These are phyloP conservation scores for Tolypeutes matacus DNA, from an alignment of 2,797 vertebrate genomes.

Conservation along the genomic window DNA sequence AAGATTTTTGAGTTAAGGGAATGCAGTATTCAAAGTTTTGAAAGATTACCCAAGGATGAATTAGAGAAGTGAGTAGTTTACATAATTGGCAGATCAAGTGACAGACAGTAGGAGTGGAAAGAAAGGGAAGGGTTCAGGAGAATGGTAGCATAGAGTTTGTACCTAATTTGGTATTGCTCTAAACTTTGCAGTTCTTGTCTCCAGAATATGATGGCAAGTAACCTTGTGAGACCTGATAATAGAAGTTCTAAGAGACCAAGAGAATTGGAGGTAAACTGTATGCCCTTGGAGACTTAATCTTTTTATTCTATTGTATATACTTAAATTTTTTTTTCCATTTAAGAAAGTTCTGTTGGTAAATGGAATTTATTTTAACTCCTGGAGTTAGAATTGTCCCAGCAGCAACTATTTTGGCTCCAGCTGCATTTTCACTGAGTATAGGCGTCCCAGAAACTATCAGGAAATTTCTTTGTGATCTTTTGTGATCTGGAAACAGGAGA, in stretches of 20 bases:
- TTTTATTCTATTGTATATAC: background rate
- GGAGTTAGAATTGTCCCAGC: background rate
- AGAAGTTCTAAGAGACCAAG: constrained; percentile 79
- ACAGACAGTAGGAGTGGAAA: background rate
- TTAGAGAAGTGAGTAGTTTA: constrained; percentile 14
- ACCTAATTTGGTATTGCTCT: constrained; percentile 42
- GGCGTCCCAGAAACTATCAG: constrained; percentile 28
- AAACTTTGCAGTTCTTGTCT: constrained; percentile 45
- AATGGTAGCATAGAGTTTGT: background rate
- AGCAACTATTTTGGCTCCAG: constrained; percentile 3
- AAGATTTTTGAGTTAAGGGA: background rate
- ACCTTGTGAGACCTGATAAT: constrained; percentile 74
- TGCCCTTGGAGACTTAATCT: background rate
- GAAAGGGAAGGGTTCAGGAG: constrained; percentile 5
- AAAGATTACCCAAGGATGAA: background rate
- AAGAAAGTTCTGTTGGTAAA: background rate
- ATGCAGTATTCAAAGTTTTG: constrained; percentile 39
- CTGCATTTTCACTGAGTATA: constrained; percentile 37
- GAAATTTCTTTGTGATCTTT: constrained; percentile 47
- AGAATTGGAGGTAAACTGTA: constrained; percentile 77
- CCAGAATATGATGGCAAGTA: constrained; percentile 68
- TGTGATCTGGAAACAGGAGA: constrained; percentile 44
- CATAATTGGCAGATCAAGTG: background rate
- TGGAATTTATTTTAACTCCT: constrained; percentile 33
- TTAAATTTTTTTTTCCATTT: constrained; percentile 41